phyloP scores from a whole-genome alignment of 2,113 vertebrate genomes.

The Otis tarda region DNA sequence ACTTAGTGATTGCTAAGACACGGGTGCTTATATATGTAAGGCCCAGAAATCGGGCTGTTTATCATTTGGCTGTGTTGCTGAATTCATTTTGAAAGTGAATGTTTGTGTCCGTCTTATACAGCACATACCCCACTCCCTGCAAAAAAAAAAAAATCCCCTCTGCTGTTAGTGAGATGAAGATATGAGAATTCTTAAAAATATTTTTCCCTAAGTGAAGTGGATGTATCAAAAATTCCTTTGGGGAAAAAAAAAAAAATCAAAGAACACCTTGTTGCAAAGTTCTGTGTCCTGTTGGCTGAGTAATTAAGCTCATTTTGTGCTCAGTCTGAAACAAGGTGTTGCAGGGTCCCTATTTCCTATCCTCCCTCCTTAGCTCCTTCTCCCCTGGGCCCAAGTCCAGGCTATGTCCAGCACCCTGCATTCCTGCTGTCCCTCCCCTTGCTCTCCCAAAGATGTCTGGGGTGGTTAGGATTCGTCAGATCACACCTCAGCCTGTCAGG shows the following conservation, averaged over 20 bases:
- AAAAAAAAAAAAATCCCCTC: not conserved
- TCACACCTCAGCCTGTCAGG: conserved; percentile 85
- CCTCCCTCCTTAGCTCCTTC: not conserved
- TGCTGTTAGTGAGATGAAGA: not conserved
- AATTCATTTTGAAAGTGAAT: not conserved
- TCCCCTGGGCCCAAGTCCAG: not conserved
- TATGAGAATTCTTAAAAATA: not conserved
- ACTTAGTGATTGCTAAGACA: not conserved
- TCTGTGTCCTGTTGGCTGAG: not conserved
- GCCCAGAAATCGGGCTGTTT: not conserved
- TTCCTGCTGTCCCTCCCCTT: not conserved
- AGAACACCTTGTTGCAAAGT: not conserved
- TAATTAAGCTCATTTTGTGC: not conserved
- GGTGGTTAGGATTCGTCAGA: conserved; percentile 80
- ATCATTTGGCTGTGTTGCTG: not conserved
- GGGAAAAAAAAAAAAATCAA: not conserved
- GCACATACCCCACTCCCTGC: fast-evolving
- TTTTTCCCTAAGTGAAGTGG: not conserved
- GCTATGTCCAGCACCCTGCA: not conserved
- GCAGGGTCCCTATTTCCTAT: not conserved
- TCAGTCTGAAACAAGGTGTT: conserved; percentile 39
- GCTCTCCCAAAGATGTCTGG: conserved; percentile 70
- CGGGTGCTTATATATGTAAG: fast-evolving
- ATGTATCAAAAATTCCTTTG: not conserved
- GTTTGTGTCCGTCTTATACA: fast-evolving